A percentile compares a stretch with the other conserved stretches of the same genome.
phyloP scores from a whole-genome alignment of 37 sponge, comb jelly and placozoan species.

The Cliona cf. orientalis region DNA sequence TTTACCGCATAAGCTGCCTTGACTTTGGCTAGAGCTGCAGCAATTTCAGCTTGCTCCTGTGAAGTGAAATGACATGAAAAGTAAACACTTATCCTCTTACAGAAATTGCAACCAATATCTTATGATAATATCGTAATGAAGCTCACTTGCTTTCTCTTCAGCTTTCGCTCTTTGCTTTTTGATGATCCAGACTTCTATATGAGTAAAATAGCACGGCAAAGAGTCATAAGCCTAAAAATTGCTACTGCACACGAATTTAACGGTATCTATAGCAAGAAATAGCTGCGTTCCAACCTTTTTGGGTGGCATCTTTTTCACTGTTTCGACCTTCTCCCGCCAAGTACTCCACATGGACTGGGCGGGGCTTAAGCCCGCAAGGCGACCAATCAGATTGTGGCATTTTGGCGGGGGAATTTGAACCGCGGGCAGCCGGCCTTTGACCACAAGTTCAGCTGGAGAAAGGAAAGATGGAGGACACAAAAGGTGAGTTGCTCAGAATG shows the following conservation, averaged over 20 bases:
- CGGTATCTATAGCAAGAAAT: not conserved
- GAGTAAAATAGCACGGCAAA: not conserved
- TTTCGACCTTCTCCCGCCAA: too few species aligned
- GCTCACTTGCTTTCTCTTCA: conserved; percentile 71
- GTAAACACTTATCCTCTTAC: conserved; percentile 4
- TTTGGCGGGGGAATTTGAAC: too few species aligned
- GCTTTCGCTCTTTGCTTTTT: conserved; percentile 66
- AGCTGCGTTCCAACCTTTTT: too few species aligned
- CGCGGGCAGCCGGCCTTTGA: too few species aligned
- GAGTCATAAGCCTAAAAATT: not conserved
- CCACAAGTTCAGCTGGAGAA: too few species aligned
- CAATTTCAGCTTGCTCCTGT: conserved; percentile 71
- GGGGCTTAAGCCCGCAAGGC: too few species aligned
- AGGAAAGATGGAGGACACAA: too few species aligned
- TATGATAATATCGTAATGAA: too few species aligned
- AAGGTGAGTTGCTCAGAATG: too few species aligned
- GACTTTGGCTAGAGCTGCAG: conserved; percentile 37
- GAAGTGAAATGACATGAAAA: not conserved
- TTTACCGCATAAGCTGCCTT: conserved; percentile 61
- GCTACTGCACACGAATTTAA: not conserved
- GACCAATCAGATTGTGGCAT: too few species aligned
- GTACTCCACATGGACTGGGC: too few species aligned
- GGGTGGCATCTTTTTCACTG: not conserved
- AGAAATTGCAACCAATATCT: too few species aligned
- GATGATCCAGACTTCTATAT: conserved; percentile 38